A percentile compares a stretch with the other conserved stretches of the same genome.
Evolutionary conservation across 2,113 vertebrate genomes (phyloP).

Genomic region (Pristiophorus japonicus): DNA sequence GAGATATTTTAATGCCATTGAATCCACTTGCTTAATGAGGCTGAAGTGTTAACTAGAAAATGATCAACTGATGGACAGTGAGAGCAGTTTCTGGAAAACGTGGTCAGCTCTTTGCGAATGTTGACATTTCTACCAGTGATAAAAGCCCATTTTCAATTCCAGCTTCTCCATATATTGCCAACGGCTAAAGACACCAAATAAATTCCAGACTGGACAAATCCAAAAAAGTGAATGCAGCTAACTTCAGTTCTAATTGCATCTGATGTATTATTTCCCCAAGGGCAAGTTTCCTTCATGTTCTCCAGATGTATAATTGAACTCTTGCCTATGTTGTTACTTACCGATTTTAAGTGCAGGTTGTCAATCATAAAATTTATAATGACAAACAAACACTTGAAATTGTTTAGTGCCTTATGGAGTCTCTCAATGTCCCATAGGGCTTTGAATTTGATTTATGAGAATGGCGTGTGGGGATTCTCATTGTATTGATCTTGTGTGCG

Average conservation of each 20-base stretch:
- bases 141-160: background rate
- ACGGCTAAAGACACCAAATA: background rate
- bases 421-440: background rate
- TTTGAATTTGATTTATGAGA: background rate
- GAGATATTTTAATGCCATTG: background rate
- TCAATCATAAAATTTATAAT: background rate
- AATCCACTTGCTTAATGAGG: background rate
- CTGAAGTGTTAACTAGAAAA: background rate
- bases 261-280: background rate
- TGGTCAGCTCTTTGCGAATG: background rate
- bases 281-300: background rate
- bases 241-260: background rate
- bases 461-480: background rate
- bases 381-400: background rate
- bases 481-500: background rate
- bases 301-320: background rate
- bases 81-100: background rate
- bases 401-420: background rate
- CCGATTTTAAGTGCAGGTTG: background rate
- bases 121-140: background rate
- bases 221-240: background rate
- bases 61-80: background rate
- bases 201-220: background rate
- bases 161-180: background rate
- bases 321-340: background rate